phyloP scores from a whole-genome alignment of 2,113 vertebrate genomes.

The Ptychochromis oligacanthus region DNA sequence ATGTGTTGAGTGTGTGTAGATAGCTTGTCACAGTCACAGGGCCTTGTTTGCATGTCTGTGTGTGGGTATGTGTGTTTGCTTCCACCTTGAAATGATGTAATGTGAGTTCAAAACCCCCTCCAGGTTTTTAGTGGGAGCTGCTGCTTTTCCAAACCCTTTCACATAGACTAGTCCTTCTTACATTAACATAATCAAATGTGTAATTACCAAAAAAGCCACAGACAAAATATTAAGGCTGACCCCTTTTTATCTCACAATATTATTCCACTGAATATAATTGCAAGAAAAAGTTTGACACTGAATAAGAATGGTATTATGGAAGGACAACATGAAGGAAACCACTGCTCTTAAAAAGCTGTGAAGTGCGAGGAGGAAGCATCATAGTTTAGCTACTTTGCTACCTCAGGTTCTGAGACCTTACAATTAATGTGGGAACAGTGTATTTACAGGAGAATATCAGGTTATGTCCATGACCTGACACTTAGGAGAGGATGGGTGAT shows the following conservation, averaged over 20 bases:
- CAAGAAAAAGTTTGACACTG: neutral
- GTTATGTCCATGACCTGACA: neutral
- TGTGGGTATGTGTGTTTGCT: constrained; percentile 57
- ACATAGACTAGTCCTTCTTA: neutral
- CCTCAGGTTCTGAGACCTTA: neutral
- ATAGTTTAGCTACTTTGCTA: neutral
- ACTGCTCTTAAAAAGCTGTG: neutral
- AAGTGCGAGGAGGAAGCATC: neutral
- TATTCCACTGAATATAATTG: neutral
- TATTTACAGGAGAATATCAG: neutral
- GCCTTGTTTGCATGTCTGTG: constrained; percentile 46
- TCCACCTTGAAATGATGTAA: constrained; percentile 85
- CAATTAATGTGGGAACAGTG: neutral
- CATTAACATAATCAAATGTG: neutral
- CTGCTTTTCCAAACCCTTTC: constrained; percentile 51
- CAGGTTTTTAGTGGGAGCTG: constrained; percentile 74
- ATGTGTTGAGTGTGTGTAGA: constrained; percentile 56
- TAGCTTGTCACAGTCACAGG: constrained; percentile 48
- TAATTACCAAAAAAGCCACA: neutral
- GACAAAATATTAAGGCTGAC: neutral
- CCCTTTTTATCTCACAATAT: neutral
- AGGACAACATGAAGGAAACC: neutral
- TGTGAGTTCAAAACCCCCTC: constrained; percentile 84
- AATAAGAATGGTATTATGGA: neutral
- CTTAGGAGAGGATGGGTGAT: neutral